These are phyloP conservation scores for Montifringilla adamsi DNA, from an alignment of 2,113 vertebrate species.

Conservation along the genomic window DNA sequence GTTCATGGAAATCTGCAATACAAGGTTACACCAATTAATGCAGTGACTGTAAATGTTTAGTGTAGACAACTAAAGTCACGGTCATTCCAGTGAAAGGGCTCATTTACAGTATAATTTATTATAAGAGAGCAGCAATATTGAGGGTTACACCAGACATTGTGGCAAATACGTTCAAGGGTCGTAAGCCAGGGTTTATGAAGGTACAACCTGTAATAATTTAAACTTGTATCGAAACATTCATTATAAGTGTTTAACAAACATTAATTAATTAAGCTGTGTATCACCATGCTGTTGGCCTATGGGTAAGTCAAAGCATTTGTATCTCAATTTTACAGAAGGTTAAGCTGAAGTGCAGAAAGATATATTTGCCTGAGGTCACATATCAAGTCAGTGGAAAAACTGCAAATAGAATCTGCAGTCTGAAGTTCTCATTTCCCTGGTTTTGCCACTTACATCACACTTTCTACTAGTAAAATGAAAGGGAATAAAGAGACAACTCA, in stretches of 20 bases:
- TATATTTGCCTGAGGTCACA: slow-evolving; percentile 52
- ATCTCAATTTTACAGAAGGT: slow-evolving; percentile 51
- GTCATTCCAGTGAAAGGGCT: neutral
- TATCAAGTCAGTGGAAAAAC: slow-evolving; percentile 46
- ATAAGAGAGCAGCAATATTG: neutral
- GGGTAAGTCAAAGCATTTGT: slow-evolving; percentile 38
- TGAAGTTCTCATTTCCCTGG: slow-evolving; percentile 35
- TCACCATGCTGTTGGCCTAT: neutral
- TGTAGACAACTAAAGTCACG: slow-evolving; percentile 4
- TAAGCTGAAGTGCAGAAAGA: slow-evolving; percentile 33
- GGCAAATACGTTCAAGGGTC: slow-evolving; percentile 6
- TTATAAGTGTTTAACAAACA: slow-evolving; percentile 31
- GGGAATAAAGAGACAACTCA: neutral
- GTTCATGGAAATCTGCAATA: neutral
- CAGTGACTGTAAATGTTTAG: slow-evolving; percentile 21
- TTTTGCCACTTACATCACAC: slow-evolving; percentile 42
- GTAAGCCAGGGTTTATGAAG: slow-evolving; percentile 4
- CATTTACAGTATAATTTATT: slow-evolving; percentile 32
- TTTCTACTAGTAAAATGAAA: slow-evolving; percentile 32
- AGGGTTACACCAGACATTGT: neutral
- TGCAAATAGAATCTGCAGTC: slow-evolving; percentile 20
- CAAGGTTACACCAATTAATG: slow-evolving; percentile 33
- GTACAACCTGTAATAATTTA: slow-evolving; percentile 7
- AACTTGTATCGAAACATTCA: neutral
- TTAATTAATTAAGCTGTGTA: slow-evolving; percentile 50